Evolutionary conservation across 30 jellyfish, hydroid and myxozoan genomes (phyloP), one percentile per base, ranked within the genome.

Genomic region (Hydractinia echinata): DNA sequence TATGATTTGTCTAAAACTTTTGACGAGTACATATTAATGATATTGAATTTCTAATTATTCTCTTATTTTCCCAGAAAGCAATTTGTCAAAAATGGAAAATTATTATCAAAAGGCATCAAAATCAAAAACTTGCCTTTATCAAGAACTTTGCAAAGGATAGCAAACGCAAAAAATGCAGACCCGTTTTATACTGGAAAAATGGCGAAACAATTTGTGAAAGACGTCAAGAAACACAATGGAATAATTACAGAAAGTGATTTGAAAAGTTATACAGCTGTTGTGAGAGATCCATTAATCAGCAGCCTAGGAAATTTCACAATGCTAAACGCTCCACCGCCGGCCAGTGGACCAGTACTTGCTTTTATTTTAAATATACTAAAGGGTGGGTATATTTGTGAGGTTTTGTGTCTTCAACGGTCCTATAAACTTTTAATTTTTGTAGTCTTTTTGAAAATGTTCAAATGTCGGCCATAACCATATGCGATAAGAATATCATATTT

Each of bases 301-400:
- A 85, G 66, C 8, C 77, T 94, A 50, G 96, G 97, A 13, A 67
- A 90, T 50, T 88, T 82, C 77, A 89, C 79, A 19, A 58, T 94
- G 89, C 83, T 94, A 66, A 88, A 83, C 53, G 66, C 95, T 6
- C 99, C 99, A 8, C 91, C 96, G 15, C 97, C 97, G 19, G 81
- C 91, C 7, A 94, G 99, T 88, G 99, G 99, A 4, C 97, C 99
- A 5, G 88, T 94, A 11, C 78, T 94, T 20, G 97, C 99, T 0
- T 80, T 73, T 15, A 94, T 94, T 1, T 61, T 94, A 55, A 94
- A 94, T 66, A 88, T 94, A 0, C 79, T 94, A 10, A 88, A 88
- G 83, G 97, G 99, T 88, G 72, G 10, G 92, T 68, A 30, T 0
- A 30, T 30, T 30, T 30, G 44, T 30, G 44, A 30, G 44, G 44